Evolutionary conservation across 2,113 vertebrate genomes (phyloP).

Genomic region (Osmerus eperlanus): DNA sequence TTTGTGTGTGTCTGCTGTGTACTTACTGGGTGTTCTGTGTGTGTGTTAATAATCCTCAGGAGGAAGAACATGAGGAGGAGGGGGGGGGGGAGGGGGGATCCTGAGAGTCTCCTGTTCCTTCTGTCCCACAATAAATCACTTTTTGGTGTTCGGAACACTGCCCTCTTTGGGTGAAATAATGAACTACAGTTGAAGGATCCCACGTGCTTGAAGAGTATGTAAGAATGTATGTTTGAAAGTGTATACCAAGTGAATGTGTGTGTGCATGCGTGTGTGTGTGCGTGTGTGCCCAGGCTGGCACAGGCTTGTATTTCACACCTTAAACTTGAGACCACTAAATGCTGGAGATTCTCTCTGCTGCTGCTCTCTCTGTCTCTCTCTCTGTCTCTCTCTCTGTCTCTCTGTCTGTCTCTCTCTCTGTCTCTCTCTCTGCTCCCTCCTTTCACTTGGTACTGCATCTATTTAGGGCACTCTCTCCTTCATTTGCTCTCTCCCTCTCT

Average conservation of each 20-base stretch:
- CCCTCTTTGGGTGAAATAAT: too few species aligned
- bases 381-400: conserved; percentile 18
- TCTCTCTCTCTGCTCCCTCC: conserved; percentile 33
- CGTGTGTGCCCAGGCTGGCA: neutral
- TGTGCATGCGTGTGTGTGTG: neutral
- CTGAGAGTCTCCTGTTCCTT: too few species aligned
- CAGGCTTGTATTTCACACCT: neutral
- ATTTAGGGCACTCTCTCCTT: conserved; percentile 61
- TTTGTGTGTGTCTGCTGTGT: neutral
- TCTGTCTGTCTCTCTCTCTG: conserved; percentile 26
- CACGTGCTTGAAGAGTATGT: too few species aligned
- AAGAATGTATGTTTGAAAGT: too few species aligned
- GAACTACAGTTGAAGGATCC: too few species aligned
- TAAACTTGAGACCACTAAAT: conserved; percentile 58
- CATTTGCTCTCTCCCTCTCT: conserved; percentile 39
- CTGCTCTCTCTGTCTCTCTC: conserved; percentile 30
- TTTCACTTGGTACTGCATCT: conserved; percentile 63
- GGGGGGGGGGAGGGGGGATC: too few species aligned
- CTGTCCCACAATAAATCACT: too few species aligned
- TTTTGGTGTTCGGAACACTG: too few species aligned
- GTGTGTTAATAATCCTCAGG: neutral
- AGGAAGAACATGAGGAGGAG: too few species aligned
- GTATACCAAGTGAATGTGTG: too few species aligned
- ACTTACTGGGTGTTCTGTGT: neutral
- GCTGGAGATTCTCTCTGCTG: conserved; percentile 43